These are phyloP conservation scores for Microcebus jonahi DNA, from an alignment of 2,113 vertebrate genomes.

Conservation along the genomic window DNA sequence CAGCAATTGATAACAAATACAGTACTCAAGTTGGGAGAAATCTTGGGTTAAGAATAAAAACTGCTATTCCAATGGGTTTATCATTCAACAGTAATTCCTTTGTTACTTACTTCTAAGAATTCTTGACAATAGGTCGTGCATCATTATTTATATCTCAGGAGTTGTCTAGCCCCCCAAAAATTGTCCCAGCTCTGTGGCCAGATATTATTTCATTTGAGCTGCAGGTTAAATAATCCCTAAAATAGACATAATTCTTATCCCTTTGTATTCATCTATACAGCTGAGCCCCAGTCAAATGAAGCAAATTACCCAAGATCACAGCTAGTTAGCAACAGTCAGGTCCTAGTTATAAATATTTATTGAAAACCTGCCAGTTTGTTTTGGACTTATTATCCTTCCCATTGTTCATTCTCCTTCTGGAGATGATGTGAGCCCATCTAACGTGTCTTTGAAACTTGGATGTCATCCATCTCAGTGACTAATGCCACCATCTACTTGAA, in stretches of 20 bases:
- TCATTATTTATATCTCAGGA: not conserved
- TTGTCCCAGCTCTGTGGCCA: not conserved
- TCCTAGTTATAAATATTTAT: not conserved
- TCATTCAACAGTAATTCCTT: not conserved
- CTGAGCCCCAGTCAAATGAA: not conserved
- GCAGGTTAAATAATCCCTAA: slow-evolving; percentile 2
- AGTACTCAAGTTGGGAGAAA: not conserved
- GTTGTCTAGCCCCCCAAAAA: not conserved
- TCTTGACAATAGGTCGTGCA: not conserved
- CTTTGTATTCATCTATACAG: not conserved
- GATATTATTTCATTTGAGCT: not conserved
- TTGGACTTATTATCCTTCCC: not conserved
- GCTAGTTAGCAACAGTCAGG: not conserved
- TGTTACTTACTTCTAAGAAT: not conserved
- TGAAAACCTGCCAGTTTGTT: not conserved
- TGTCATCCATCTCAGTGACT: not conserved
- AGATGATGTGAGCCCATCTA: not conserved
- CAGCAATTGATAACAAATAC: not conserved
- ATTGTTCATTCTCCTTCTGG: not conserved
- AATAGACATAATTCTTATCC: not conserved
- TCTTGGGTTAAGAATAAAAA: not conserved
- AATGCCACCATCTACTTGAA: not conserved
- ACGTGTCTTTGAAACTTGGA: not conserved
- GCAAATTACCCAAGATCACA: not conserved
- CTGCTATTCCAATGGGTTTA: not conserved